Conservation (phyloP, 1,140 invertebrate species). For the Lethrus apterus region DNA sequence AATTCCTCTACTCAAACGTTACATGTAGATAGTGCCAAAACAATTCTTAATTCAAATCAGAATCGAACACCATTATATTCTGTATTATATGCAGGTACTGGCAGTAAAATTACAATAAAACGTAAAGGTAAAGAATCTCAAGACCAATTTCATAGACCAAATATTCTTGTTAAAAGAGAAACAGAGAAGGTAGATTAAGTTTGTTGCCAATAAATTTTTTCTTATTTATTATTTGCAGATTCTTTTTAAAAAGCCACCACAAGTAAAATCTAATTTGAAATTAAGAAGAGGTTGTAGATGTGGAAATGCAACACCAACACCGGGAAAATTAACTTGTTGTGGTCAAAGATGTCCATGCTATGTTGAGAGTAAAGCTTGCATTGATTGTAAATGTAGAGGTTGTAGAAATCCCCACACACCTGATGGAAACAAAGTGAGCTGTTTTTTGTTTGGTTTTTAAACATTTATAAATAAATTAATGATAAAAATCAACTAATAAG, state of each 20-base stretch:
- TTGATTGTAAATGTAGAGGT: slow-evolving; percentile 82
- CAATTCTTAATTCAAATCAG: slow-evolving; percentile 6
- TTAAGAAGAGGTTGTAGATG: slow-evolving; percentile 70
- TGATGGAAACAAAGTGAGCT: slow-evolving; percentile 66
- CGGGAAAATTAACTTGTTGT: slow-evolving; percentile 85
- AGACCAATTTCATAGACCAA: slow-evolving; percentile 3
- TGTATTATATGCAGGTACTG: slow-evolving; percentile 67
- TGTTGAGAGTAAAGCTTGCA: slow-evolving; percentile 75
- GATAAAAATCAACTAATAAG: too few species aligned
- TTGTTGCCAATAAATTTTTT: not conserved
- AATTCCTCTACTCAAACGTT: slow-evolving; percentile 59
- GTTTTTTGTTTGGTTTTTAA: slow-evolving; percentile 2
- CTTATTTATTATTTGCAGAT: slow-evolving; percentile 24
- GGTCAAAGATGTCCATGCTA: slow-evolving; percentile 91
- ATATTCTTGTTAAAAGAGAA: slow-evolving; percentile 3
- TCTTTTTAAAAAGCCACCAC: slow-evolving; percentile 37
- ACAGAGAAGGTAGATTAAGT: slow-evolving; percentile 9
- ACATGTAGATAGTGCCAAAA: slow-evolving; percentile 16
- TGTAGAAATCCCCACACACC: slow-evolving; percentile 82
- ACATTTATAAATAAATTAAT: too few species aligned
- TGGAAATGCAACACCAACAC: slow-evolving; percentile 80
- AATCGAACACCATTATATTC: slow-evolving; percentile 61
- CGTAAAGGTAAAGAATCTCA: slow-evolving; percentile 55
- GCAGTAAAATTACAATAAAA: slow-evolving; percentile 77
- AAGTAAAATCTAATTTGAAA: slow-evolving; percentile 28